phyloP scores from a whole-genome alignment of 2,797 vertebrate genomes.

The Rhinichthys osculus region DNA sequence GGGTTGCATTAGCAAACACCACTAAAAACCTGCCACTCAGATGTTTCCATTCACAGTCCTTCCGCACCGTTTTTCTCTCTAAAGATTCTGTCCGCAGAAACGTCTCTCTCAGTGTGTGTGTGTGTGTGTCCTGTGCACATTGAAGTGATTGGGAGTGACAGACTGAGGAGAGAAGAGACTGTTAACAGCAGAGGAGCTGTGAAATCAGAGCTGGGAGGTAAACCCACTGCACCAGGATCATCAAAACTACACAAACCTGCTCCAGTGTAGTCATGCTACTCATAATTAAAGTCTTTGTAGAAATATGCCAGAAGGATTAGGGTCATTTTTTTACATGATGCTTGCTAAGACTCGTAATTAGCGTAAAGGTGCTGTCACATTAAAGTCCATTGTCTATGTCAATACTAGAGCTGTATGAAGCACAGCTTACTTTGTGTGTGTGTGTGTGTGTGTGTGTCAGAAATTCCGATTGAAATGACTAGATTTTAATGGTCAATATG shows the following conservation, averaged over 20 bases:
- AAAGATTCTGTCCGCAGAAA: neutral
- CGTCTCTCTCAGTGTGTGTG: neutral
- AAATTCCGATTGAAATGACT: neutral
- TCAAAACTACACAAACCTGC: slow-evolving; percentile 42
- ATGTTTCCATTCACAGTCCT: neutral
- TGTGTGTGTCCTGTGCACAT: slow-evolving; percentile 7
- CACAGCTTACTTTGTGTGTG: too few species aligned
- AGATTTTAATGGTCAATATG: neutral
- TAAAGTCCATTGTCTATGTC: too few species aligned
- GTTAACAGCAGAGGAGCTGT: slow-evolving; percentile 35
- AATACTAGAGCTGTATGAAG: too few species aligned
- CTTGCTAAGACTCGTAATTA: too few species aligned
- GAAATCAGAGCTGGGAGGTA: slow-evolving; percentile 31
- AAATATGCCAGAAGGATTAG: neutral
- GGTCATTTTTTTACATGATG: neutral
- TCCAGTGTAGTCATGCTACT: slow-evolving; percentile 20
- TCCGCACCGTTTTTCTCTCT: neutral
- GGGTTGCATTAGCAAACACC: neutral
- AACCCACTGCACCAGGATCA: slow-evolving; percentile 37
- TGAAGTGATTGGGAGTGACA: slow-evolving; percentile 35
- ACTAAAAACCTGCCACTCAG: neutral
- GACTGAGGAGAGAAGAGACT: slow-evolving; percentile 28
- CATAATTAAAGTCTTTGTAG: slow-evolving; percentile 1
- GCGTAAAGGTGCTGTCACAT: too few species aligned
- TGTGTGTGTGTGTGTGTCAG: too few species aligned